phyloP scores from a whole-genome alignment of 2,888 invertebrate species.

The Ypsolopha sequella region DNA sequence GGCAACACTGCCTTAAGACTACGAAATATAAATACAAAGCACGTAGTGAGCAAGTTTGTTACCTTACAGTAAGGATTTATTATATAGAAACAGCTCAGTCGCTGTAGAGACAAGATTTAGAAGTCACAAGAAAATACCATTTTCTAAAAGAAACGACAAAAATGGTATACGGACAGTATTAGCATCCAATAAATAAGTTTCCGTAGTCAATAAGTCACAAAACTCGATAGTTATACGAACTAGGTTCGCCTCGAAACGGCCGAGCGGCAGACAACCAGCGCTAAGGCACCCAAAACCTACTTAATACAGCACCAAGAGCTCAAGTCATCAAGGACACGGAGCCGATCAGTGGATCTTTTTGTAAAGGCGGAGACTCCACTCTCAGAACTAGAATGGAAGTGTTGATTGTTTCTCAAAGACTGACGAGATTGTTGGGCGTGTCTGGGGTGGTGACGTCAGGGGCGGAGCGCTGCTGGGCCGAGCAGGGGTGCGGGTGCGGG shows the following conservation, averaged over 20 bases:
- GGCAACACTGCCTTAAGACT: slow-evolving; percentile 27
- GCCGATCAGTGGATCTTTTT: slow-evolving; percentile 4
- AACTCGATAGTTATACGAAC: slow-evolving; percentile 26
- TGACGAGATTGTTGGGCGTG: slow-evolving; percentile 81
- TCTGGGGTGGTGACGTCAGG: slow-evolving; percentile 81
- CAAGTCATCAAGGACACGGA: neutral
- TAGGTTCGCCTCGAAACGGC: slow-evolving; percentile 23
- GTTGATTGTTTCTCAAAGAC: slow-evolving; percentile 74
- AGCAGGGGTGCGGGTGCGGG: slow-evolving; percentile 74
- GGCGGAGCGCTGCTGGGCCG: slow-evolving; percentile 81
- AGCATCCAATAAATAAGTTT: slow-evolving; percentile 25
- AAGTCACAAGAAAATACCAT: too few species aligned
- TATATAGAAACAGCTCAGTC: slow-evolving; percentile 13
- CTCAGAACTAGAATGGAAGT: neutral
- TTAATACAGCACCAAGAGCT: too few species aligned
- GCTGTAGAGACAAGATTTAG: neutral
- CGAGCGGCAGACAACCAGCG: slow-evolving; percentile 11
- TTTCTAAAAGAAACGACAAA: slow-evolving; percentile 7
- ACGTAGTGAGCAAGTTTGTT: slow-evolving; percentile 54
- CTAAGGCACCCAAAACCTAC: neutral
- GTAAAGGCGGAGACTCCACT: too few species aligned
- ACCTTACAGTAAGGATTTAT: slow-evolving; percentile 17
- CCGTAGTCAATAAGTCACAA: slow-evolving; percentile 17
- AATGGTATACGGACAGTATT: neutral
- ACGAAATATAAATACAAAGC: slow-evolving; percentile 47